Base-by-base conservation (phyloP, 2,888 invertebrate species). In the Neoitamus cyanurus region DNA sequence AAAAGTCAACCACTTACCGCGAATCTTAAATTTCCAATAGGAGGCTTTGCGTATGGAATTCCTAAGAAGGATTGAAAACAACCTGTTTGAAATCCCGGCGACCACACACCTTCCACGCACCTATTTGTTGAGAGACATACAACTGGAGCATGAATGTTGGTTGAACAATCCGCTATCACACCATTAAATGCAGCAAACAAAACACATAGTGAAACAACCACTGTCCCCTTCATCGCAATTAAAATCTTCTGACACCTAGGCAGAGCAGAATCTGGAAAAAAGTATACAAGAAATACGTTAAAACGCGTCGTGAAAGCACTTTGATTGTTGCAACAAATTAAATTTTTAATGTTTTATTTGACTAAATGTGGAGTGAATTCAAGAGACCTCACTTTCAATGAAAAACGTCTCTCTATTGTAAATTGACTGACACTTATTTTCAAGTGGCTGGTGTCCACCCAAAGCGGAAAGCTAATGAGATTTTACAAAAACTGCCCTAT, bases 31-130 rank as follows among this genome's bases (percentile, higher is more conserved):
- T 88, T 85, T 1, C 88, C 89, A 7, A 90, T 83, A 0, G 91
- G 91, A n/a, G 91, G 90, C 85, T 88, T 86, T 1, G 90, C 91
- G 86, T 86, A 91, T 2, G 91, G 91, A 15, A 91, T 88, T 28
- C 91, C 91, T 86, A 90, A 84, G 83, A 90, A 91, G n/a, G 88
- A 90, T 77, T 90, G 90, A 86, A 88, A 90, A 0, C 87, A 84
- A 3, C 87, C 87, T n/a, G 36, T 87, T n/a, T 87, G 86, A 85
- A 87, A 89, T 9, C 89, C 90, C 9, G 88, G 87, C 88, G 88
- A 88, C 3, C 86, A 68, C 0, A 80, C 88, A 2, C 91, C 90
- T 37, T 86, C 84, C 9, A 90, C n/a, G 46, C 90, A 90, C 1
- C 89, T 90, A 70, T 88, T 36, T 0, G 87, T 87, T 36, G 88